These are phyloP conservation scores for Drosophila robusta DNA, from an alignment of 2,888 invertebrate genomes.

Conservation along the genomic window DNA sequence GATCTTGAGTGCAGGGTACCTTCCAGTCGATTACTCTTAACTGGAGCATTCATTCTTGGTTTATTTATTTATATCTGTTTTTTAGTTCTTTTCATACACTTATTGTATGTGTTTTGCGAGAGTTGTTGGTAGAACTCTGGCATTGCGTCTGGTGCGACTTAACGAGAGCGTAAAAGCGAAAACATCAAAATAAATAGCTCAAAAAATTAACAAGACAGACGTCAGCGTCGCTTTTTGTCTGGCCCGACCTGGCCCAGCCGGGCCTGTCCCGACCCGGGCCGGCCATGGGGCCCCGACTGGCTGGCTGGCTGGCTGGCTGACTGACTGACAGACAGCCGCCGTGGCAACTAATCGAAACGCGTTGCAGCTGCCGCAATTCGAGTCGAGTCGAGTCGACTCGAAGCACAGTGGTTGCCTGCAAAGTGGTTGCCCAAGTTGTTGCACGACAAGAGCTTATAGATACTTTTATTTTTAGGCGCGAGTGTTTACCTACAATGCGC, in stretches of 20 bases:
- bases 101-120: slow-evolving; percentile 38
- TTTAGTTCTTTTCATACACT: slow-evolving; percentile 33
- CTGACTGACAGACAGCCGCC: slow-evolving; percentile 58
- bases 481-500: slow-evolving; percentile 77
- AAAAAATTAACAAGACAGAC: slow-evolving; percentile 80
- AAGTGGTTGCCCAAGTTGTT: slow-evolving; percentile 75
- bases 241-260: slow-evolving; percentile 19
- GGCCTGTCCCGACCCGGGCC: slow-evolving; percentile 15
- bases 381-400: slow-evolving; percentile 37
- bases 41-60: neutral
- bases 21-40: neutral
- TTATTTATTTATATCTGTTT: slow-evolving; percentile 17
- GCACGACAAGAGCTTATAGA: slow-evolving; percentile 72
- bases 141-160: slow-evolving; percentile 70
- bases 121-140: slow-evolving; percentile 52
- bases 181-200: slow-evolving; percentile 81
- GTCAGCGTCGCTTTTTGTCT: slow-evolving; percentile 61
- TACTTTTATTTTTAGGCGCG: slow-evolving; percentile 74
- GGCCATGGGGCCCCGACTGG: slow-evolving; percentile 47
- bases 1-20: slow-evolving; percentile 10
- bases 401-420: slow-evolving; percentile 43
- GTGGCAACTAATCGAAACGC: slow-evolving; percentile 79
- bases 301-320: slow-evolving; percentile 38
- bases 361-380: slow-evolving; percentile 71
- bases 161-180: slow-evolving; percentile 82